Base-by-base conservation (phyloP, 2,113 vertebrate species). In the Chitala chitala region DNA sequence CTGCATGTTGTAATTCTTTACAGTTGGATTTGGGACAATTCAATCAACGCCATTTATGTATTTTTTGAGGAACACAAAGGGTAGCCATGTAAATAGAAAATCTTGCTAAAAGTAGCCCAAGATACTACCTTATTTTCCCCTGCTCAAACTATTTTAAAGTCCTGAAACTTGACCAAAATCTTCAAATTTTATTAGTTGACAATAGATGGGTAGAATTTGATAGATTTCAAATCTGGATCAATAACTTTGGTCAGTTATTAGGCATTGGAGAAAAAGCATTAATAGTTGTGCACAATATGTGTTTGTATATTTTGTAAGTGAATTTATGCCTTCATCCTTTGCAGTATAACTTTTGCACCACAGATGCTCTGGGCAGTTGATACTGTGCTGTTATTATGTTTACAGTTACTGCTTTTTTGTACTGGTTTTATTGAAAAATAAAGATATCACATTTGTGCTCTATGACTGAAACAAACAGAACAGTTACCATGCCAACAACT, bases 401-500 rank as follows among this genome's bases (percentile, higher is more conserved):
- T 38, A 33, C 31, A 63, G 59, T 15, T 63, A 63, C 59, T 36
- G 38, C 38, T 29, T 63, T 63, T 63, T 33, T 36, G 38, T 36
- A 17, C 15, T 29, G 6, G 17, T 29, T 63, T 63, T 63, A 36
- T 36, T 63, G 59, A 63, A 33, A 63, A 29, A 63, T 63, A 63
- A 63, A 63, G 38, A 63, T 63, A 63, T 63, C 59, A 63, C 59
- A 63, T 63, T 63, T 36, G 59, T 15, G 59, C 59, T 63, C 59
- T 38, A 33, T 63, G 59, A 63, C 59, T 63, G 31, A 63, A 63
- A 63, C 59, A 63, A 63, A 63, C 59, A 63, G 59, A 63, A 33
- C 33, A 36, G 59, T 63, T 63, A 33, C 59, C 59, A 63, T 63
- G 59, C 59, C 59, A 63, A 63, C 59, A 63, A 33, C 26, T 17